Percentiles rank a stretch among this genome's conserved stretches.
phyloP scores from a whole-genome alignment of 2,797 vertebrate genomes.

The Acomys russatus region DNA sequence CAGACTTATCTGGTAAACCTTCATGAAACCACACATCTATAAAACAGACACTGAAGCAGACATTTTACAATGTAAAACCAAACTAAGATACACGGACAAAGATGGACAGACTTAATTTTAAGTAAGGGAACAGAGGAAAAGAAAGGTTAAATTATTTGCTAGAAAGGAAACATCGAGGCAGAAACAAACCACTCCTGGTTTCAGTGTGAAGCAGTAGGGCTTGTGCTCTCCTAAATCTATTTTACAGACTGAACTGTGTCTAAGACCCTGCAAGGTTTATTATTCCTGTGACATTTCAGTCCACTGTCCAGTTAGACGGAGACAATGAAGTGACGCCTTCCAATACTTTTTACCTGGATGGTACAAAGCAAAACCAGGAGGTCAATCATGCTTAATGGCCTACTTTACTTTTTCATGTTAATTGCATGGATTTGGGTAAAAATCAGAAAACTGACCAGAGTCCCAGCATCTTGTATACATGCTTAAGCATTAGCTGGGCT shows the following conservation, averaged over 20 bases:
- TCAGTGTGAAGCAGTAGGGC: background rate
- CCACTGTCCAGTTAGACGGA: constrained; percentile 35
- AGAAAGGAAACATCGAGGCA: background rate
- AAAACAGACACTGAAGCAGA: constrained; percentile 56
- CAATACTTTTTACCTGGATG: constrained; percentile 4
- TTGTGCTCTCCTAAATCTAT: constrained; percentile 30
- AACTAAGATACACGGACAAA: constrained; percentile 58
- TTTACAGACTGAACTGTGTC: constrained; percentile 42
- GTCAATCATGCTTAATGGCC: background rate
- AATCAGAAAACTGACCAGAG: constrained; percentile 36
- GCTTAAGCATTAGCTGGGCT: background rate
- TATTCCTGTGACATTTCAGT: constrained; percentile 22
- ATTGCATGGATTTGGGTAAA: background rate
- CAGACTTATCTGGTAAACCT: background rate
- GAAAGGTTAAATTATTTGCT: constrained; percentile 56
- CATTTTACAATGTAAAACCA: constrained; percentile 54
- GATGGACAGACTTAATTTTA: constrained; percentile 50
- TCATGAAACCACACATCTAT: constrained; percentile 23
- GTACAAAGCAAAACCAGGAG: background rate
- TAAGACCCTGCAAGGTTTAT: constrained; percentile 48
- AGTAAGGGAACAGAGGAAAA: constrained; percentile 49
- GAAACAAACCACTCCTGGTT: constrained; percentile 58
- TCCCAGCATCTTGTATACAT: background rate
- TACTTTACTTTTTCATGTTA: constrained; percentile 50
- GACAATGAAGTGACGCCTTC: background rate